phyloP scores from a whole-genome alignment of 2,888 invertebrate genomes.

The Epistrophe grossulariae region DNA sequence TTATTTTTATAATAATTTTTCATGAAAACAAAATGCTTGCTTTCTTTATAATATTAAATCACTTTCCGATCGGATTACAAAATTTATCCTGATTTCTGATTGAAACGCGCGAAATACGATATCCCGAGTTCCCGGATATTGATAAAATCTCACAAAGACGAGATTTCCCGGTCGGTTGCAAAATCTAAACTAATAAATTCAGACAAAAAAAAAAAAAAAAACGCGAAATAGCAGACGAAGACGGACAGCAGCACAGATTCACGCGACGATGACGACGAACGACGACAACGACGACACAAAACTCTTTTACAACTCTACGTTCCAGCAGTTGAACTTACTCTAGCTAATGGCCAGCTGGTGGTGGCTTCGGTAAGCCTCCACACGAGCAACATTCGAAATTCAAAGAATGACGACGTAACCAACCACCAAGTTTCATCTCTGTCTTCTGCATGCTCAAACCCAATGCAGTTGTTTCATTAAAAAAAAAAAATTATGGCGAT shows the following conservation, averaged over 20 bases:
- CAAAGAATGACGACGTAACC: slow-evolving; percentile 32
- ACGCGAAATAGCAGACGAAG: slow-evolving; percentile 67
- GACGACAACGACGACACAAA: slow-evolving; percentile 49
- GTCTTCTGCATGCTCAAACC: slow-evolving; percentile 25
- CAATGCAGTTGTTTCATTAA: slow-evolving; percentile 54
- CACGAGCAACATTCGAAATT: slow-evolving; percentile 43
- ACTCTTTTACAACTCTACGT: slow-evolving; percentile 70
- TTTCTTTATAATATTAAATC: slow-evolving; percentile 1
- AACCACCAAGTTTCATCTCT: slow-evolving; percentile 57
- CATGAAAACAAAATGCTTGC: background rate
- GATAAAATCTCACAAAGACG: slow-evolving; percentile 13
- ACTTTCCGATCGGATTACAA: slow-evolving; percentile 13
- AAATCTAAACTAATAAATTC: background rate
- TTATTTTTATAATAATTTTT: background rate
- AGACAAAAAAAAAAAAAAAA: slow-evolving; percentile 36
- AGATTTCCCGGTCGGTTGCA: slow-evolving; percentile 20
- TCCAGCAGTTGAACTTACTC: slow-evolving; percentile 74
- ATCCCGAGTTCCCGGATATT: slow-evolving; percentile 27
- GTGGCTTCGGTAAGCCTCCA: slow-evolving; percentile 66
- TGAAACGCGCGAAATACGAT: slow-evolving; percentile 23
- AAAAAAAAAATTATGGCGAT: slow-evolving; percentile 30
- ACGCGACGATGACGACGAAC: slow-evolving; percentile 37
- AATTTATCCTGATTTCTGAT: slow-evolving; percentile 6
- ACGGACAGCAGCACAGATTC: slow-evolving; percentile 62
- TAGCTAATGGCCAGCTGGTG: slow-evolving; percentile 71